Percentiles rank a stretch among this genome's conserved stretches.
phyloP scores from a whole-genome alignment of 2,888 invertebrate genomes.

The Erebia epiphron region DNA sequence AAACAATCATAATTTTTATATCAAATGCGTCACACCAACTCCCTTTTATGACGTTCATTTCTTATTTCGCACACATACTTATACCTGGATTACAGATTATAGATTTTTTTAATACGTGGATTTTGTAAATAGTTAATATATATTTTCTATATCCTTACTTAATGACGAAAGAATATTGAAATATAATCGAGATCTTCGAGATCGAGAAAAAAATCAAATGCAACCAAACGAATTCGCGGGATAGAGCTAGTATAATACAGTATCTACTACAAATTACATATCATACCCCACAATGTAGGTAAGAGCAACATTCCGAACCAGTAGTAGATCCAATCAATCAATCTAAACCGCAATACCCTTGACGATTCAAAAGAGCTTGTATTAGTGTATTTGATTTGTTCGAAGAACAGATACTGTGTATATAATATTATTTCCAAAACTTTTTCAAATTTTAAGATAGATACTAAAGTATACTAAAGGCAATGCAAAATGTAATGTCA shows the following conservation, averaged over 20 bases:
- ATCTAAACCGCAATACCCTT: conserved; percentile 10
- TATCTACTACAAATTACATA: neutral
- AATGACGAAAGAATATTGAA: too few species aligned
- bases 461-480: too few species aligned
- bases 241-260: too few species aligned
- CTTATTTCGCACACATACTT: neutral
- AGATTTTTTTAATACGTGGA: too few species aligned
- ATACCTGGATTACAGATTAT: neutral
- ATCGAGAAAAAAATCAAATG: too few species aligned
- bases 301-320: neutral
- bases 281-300: neutral
- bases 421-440: neutral
- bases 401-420: neutral
- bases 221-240: too few species aligned
- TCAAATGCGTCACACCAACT: conserved; percentile 21
- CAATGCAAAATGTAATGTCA: too few species aligned
- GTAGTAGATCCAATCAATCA: conserved; percentile 17
- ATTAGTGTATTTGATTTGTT: conserved; percentile 8
- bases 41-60: conserved; percentile 2
- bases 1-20: conserved; percentile 11
- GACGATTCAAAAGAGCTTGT: conserved; percentile 10
- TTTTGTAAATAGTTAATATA: too few species aligned
- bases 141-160: too few species aligned
- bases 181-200: too few species aligned
- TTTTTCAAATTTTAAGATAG: neutral